Conservation (phyloP, 1,140 invertebrate species). For the Drosophila simulans region DNA sequence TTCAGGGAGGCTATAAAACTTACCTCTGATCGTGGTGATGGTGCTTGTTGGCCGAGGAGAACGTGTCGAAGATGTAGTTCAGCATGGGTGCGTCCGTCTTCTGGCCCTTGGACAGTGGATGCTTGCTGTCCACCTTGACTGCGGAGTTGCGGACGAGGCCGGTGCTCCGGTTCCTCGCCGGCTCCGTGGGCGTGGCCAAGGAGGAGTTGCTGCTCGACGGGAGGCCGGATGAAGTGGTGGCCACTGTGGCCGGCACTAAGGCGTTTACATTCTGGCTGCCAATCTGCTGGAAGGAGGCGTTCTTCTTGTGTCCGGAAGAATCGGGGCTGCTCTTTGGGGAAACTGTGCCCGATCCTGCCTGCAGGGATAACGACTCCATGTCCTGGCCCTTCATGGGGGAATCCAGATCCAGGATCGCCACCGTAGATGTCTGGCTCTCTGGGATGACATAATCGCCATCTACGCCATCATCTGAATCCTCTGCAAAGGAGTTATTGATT, state of each 20-base stretch:
- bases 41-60: constrained; percentile 88
- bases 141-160: constrained; percentile 54
- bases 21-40: constrained; percentile 87
- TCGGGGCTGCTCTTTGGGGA: constrained; percentile 30
- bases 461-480: constrained; percentile 30
- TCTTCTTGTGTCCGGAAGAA: constrained; percentile 45
- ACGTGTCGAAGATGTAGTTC: constrained; percentile 90
- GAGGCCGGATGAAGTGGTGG: constrained; percentile 24
- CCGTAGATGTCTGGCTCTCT: constrained; percentile 29
- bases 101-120: constrained; percentile 79
- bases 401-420: constrained; percentile 30
- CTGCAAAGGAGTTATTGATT: constrained; percentile 81
- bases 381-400: constrained; percentile 49
- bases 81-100: constrained; percentile 89
- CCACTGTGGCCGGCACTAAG: constrained; percentile 45
- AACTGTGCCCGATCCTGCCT: constrained; percentile 41
- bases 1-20: neutral
- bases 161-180: constrained; percentile 22
- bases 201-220: constrained; percentile 17
- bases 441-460: constrained; percentile 71
- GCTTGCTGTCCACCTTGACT: constrained; percentile 75
- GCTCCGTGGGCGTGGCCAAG: constrained; percentile 21
- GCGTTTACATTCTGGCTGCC: constrained; percentile 73
- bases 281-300: constrained; percentile 64
- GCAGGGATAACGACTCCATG: constrained; percentile 71